Conservation (phyloP, 2,113 vertebrate species). For the Pyxicephalus adspersus region DNA sequence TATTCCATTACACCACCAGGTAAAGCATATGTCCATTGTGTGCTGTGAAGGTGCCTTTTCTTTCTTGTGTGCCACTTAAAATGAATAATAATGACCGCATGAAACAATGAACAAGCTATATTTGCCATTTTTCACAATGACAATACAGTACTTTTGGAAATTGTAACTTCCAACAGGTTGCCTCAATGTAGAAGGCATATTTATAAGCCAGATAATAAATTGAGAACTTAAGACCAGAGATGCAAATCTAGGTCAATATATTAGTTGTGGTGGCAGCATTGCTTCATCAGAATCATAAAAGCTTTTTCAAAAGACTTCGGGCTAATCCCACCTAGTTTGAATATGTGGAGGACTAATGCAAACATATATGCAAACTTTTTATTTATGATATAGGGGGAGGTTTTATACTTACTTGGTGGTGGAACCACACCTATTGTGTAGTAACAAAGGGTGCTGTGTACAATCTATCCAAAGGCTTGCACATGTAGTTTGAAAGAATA, state of each 20-base stretch:
- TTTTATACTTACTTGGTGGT: not conserved
- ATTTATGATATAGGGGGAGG: not conserved
- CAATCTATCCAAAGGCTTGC: not conserved
- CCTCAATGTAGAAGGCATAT: too few species aligned
- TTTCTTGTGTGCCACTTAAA: too few species aligned
- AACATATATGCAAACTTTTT: conserved; percentile 30
- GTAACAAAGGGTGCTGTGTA: not conserved
- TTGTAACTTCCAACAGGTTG: too few species aligned
- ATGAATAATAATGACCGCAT: too few species aligned
- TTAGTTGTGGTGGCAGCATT: not conserved
- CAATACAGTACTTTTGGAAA: too few species aligned
- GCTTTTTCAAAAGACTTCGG: not conserved
- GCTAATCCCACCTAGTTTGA: conserved; percentile 4
- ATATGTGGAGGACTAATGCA: conserved; percentile 38
- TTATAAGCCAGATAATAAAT: too few species aligned
- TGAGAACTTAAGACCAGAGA: not conserved
- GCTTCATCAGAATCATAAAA: conserved; percentile 12
- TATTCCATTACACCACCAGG: too few species aligned
- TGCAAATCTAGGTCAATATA: conserved; percentile 1
- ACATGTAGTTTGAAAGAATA: not conserved
- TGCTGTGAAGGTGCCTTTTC: too few species aligned
- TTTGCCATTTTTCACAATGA: too few species aligned
- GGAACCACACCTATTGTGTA: not conserved
- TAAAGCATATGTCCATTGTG: too few species aligned
- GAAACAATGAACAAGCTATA: too few species aligned